A percentile compares a stretch with the other conserved stretches of the same genome.
Conservation (phyloP, 2,113 vertebrate genomes). For the Progne subis region DNA sequence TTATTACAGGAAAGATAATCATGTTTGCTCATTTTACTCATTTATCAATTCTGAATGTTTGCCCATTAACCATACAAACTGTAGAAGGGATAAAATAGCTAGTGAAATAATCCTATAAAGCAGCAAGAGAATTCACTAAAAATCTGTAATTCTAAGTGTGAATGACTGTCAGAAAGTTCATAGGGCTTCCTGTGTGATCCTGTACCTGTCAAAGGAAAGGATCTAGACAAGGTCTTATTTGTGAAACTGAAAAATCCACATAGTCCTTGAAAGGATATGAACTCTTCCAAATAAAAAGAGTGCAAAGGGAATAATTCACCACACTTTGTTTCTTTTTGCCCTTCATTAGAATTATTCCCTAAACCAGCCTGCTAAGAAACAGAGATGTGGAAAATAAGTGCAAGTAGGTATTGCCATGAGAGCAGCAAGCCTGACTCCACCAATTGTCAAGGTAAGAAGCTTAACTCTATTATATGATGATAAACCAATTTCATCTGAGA, state of each 20-base stretch:
- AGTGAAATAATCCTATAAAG: background rate
- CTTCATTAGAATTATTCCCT: background rate
- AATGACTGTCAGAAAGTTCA: background rate
- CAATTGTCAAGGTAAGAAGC: background rate
- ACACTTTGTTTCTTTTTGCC: background rate
- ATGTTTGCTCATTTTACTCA: background rate
- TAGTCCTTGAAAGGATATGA: background rate
- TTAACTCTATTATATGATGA: background rate
- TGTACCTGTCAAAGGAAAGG: background rate
- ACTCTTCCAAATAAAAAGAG: background rate
- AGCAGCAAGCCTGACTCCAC: background rate
- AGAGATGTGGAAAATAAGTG: background rate
- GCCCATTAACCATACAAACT: background rate
- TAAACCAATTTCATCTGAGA: background rate
- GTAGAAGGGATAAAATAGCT: background rate
- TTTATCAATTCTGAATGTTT: background rate
- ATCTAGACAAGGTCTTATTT: background rate
- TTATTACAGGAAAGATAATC: background rate
- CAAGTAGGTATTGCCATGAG: background rate
- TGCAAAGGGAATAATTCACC: background rate
- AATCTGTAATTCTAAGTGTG: background rate
- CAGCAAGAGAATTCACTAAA: background rate
- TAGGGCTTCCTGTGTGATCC: fast-evolving
- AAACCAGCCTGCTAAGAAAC: background rate
- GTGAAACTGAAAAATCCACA: background rate